These are phyloP conservation scores for Engraulis encrasicolus DNA, from an alignment of 2,113 vertebrate genomes.

Conservation along the genomic window DNA sequence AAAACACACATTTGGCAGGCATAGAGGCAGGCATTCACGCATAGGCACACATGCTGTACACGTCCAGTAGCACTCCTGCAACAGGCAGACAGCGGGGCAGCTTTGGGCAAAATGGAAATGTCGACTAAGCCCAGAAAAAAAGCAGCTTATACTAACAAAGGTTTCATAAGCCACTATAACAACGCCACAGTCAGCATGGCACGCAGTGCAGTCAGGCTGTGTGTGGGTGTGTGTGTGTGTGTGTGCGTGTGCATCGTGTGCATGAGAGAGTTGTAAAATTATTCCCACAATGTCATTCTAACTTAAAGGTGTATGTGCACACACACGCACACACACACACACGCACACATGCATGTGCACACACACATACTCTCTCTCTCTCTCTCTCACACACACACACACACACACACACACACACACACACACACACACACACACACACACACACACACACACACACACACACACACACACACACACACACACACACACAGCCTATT, in stretches of 20 bases:
- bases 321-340: too few relatives aligned
- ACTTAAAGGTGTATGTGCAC: too few relatives aligned
- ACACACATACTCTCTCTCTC: too few relatives aligned
- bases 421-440: conserved; percentile 12
- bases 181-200: background rate
- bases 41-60: conserved; percentile 63
- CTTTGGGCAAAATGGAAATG: conserved; percentile 34
- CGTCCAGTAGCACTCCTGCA: conserved; percentile 46
- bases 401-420: conserved; percentile 22
- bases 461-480: background rate
- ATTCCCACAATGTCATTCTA: too few relatives aligned
- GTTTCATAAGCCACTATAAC: background rate
- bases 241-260: background rate
- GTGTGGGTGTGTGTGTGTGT: background rate
- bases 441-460: background rate
- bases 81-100: conserved; percentile 52
- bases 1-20: too few relatives aligned
- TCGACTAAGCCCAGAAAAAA: background rate
- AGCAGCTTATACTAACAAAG: background rate
- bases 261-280: too few relatives aligned
- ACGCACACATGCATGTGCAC: too few relatives aligned
- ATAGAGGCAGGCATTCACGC: background rate
- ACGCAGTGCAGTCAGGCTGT: background rate
- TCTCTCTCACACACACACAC: conserved; percentile 32
- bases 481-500: background rate